Base-by-base conservation (phyloP, 1,140 invertebrate species). In the Polyergus mexicanus region DNA sequence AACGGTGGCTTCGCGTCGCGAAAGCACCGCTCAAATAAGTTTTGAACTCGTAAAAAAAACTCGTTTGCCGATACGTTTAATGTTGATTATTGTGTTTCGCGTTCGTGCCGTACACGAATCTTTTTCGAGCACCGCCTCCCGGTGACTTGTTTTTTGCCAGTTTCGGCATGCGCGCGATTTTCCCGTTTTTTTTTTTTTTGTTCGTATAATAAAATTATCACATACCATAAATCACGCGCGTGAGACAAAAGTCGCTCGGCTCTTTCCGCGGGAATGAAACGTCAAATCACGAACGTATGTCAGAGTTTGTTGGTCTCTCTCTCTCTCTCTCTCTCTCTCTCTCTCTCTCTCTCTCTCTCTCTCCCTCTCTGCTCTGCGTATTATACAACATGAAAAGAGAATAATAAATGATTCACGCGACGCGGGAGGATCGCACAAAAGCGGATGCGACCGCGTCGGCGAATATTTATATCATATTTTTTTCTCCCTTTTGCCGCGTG, bases 341-440 rank as follows among this genome's bases (percentile, higher is more conserved):
- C 41, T 41, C 41, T 41, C 10, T 4, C 35, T 19, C 28, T 32
- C 25, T 44, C 22, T 35, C 4, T 4, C 10, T 16, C 16, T 8
- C 35, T 4, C 38, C 1, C 6, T 56, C 47, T 13, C n/a, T 5
- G 51, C 51, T 19, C 7, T 4, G 25, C 38, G 51, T 81, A 81
- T 81, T 71, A 81, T 72, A 69, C 72, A 81, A 60, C 68, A 74
- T 58, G 38, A 74, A 74, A 72, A 62, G 78, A 32, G 89, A 88
- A 92, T 92, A 92, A 93, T 93, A 91, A 91, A 92, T 91, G 91
- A 91, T 92, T 92, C 90, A 89, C 86, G 89, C 85, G 90, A 90
- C 89, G 88, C 88, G 86, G 84, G 88, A 89, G 85, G 47, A 51
- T 51, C 88, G 86, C 89, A 89, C 54, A 69, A 77, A 69, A 78